phyloP scores from a whole-genome alignment of 2,888 invertebrate genomes.

The Laspeyria flexula region DNA sequence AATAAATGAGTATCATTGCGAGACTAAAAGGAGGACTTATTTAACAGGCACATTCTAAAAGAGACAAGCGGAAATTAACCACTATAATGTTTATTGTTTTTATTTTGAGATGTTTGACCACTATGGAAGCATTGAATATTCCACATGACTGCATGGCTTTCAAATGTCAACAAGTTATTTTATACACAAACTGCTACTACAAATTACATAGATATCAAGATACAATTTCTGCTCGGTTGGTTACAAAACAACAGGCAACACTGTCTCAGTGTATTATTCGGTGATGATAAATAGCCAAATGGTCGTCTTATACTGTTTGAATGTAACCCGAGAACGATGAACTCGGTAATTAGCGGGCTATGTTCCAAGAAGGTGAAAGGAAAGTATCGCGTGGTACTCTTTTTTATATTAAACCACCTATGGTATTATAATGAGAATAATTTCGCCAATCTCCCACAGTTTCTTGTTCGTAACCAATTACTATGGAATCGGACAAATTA shows the following conservation, averaged over 20 bases:
- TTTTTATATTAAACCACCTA: conserved; percentile 67
- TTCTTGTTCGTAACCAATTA: conserved; percentile 71
- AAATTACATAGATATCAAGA: conserved; percentile 1
- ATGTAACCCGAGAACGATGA: conserved; percentile 64
- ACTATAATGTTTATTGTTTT: no score
- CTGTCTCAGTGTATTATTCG: conserved; percentile 19
- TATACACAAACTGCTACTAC: conserved; percentile 1
- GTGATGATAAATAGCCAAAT: conserved; percentile 35
- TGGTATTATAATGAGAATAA: conserved; percentile 71
- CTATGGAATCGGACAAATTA: conserved; percentile 64
- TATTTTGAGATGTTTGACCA: no score
- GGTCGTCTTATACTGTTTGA: conserved; percentile 41
- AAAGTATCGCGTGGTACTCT: conserved; percentile 65
- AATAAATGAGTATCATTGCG: no score
- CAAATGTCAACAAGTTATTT: conserved; percentile 10
- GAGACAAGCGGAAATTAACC: no score
- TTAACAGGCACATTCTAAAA: no score
- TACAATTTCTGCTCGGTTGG: conserved; percentile 18
- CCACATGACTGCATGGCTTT: conserved; percentile 17
- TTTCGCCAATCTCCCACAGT: conserved; percentile 60
- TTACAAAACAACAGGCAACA: conserved; percentile 23
- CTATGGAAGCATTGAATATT: background rate
- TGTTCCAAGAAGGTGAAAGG: conserved; percentile 71
- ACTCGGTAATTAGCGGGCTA: conserved; percentile 68
- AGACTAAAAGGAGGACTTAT: no score